Evolutionary conservation across 2,113 vertebrate genomes (phyloP).

Genomic region (Oryzias celebensis): DNA sequence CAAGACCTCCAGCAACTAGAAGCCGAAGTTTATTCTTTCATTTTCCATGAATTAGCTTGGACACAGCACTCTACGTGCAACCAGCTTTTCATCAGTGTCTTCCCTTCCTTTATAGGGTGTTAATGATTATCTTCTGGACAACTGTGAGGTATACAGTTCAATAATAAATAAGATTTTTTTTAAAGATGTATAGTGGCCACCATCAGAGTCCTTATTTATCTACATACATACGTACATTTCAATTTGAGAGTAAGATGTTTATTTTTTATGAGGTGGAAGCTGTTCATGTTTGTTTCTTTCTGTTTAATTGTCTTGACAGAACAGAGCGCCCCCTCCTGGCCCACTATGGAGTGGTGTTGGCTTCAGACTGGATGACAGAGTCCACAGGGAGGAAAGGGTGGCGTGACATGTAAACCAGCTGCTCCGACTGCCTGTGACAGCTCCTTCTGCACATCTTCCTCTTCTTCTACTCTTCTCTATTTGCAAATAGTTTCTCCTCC

Average conservation of each 20-base stretch:
- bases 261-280: not conserved
- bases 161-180: no score
- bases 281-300: not conserved
- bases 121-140: no score
- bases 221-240: not conserved
- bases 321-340: conserved; percentile 39
- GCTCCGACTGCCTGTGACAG: conserved; percentile 33
- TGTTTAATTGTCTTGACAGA: conserved; percentile 19
- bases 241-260: not conserved
- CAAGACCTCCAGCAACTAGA: no score
- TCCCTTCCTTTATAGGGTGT: no score
- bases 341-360: conserved; percentile 77
- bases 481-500: conserved; percentile 5
- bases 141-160: no score
- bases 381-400: conserved; percentile 62
- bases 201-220: not conserved
- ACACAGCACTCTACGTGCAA: no score
- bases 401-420: conserved; percentile 32
- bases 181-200: not conserved
- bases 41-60: no score
- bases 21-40: no score
- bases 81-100: no score
- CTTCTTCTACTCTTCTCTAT: conserved; percentile 12
- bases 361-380: conserved; percentile 80
- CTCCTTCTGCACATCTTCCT: conserved; percentile 24